Conservation (phyloP, 2,113 vertebrate genomes). For the Otus sunia region DNA sequence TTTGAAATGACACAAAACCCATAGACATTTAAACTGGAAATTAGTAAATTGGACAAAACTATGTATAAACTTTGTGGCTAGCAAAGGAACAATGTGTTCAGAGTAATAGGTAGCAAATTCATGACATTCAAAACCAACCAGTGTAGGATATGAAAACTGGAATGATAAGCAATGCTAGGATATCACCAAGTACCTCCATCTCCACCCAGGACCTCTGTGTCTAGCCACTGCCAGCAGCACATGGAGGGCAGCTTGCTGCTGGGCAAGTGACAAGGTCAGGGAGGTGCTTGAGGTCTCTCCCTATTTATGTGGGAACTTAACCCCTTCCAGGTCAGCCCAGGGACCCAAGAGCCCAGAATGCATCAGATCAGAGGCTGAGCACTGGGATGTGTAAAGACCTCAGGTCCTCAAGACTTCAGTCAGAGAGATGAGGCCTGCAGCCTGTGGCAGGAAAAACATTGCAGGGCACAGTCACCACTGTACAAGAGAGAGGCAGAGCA, state of each 20-base stretch:
- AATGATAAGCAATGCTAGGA: neutral
- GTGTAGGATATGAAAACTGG: neutral
- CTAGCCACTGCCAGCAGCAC: neutral
- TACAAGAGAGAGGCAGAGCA: neutral
- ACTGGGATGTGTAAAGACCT: neutral
- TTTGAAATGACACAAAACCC: neutral
- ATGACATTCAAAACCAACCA: neutral
- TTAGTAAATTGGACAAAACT: neutral
- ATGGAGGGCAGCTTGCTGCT: neutral
- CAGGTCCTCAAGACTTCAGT: neutral
- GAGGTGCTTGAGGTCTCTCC: neutral
- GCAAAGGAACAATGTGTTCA: neutral
- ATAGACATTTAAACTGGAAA: neutral
- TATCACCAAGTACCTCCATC: neutral
- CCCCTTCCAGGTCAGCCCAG: neutral
- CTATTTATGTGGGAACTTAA: neutral
- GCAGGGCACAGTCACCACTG: neutral
- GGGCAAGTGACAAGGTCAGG: neutral
- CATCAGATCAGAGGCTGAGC: neutral
- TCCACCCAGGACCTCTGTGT: neutral
- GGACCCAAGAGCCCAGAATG: neutral
- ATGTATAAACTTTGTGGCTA: neutral
- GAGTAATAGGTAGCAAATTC: neutral
- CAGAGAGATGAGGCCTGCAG: neutral
- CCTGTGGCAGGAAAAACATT: neutral